Evolutionary conservation across 2,113 vertebrate species (phyloP).

Genomic region (Oryzias celebensis): DNA sequence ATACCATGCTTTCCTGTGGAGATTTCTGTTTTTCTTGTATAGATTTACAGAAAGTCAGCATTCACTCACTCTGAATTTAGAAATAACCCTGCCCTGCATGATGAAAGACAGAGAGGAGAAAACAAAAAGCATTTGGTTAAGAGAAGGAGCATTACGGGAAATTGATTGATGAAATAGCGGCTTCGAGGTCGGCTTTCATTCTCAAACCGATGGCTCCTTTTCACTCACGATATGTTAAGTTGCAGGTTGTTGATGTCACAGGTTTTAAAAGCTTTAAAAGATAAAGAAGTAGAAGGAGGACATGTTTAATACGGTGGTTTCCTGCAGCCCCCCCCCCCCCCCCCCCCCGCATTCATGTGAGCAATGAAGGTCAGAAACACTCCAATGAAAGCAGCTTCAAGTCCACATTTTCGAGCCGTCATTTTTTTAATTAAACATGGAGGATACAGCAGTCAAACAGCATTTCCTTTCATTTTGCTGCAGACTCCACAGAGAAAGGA

Average conservation of each 20-base stretch:
- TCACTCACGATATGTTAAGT: too few species aligned
- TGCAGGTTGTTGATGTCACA: too few species aligned
- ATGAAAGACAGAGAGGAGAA: neutral
- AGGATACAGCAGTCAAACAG: neutral
- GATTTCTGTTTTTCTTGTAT: neutral
- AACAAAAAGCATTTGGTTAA: neutral
- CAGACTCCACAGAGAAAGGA: too few species aligned
- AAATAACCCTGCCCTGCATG: neutral
- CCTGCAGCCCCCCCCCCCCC: too few species aligned
- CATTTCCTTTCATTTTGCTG: too few species aligned
- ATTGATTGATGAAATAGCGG: constrained; percentile 10
- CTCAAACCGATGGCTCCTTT: neutral
- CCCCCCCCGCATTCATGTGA: neutral
- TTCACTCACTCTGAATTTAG: neutral
- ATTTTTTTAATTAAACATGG: constrained; percentile 29
- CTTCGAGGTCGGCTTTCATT: neutral
- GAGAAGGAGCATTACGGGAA: neutral
- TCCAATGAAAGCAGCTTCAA: constrained; percentile 45
- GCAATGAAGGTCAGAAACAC: constrained; percentile 34
- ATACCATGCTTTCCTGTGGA: neutral
- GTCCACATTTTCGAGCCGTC: constrained; percentile 19
- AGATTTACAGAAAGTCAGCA: neutral
- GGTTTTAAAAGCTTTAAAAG: too few species aligned
- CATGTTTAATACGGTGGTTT: too few species aligned
- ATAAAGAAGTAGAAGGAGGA: too few species aligned